These are phyloP conservation scores for Agrotis ipsilon DNA, from an alignment of 2,888 invertebrate genomes.

Conservation along the genomic window DNA sequence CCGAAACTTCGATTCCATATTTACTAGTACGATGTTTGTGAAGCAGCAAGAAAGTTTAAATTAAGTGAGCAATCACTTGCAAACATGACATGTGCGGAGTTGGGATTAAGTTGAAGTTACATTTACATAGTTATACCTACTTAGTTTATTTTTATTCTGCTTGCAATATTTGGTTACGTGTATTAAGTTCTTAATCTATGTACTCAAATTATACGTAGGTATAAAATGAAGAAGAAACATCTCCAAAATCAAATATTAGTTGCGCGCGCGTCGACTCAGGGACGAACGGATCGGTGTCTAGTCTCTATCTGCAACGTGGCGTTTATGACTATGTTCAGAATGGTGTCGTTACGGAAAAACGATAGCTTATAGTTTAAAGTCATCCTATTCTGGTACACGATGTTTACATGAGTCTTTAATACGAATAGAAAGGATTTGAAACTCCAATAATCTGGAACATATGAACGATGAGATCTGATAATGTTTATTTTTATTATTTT, in stretches of 20 bases:
- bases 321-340: too few relatives aligned
- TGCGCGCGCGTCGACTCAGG: too few relatives aligned
- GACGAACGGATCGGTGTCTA: too few relatives aligned
- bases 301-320: too few relatives aligned
- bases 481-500: not conserved
- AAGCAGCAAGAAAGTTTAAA: conserved; percentile 39
- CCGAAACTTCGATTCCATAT: not conserved
- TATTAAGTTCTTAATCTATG: not conserved
- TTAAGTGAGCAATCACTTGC: conserved; percentile 43
- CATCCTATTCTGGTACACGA: too few relatives aligned
- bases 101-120: conserved; percentile 27
- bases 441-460: too few relatives aligned
- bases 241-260: not conserved
- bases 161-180: conserved; percentile 10
- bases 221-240: not conserved
- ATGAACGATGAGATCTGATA: too few relatives aligned
- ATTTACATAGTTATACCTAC: conserved; percentile 21
- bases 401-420: too few relatives aligned
- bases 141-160: conserved; percentile 15
- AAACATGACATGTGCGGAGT: conserved; percentile 36
- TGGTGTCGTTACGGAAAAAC: too few relatives aligned
- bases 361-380: too few relatives aligned
- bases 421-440: too few relatives aligned
- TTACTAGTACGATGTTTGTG: not conserved
- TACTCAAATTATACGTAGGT: not conserved